Base-by-base conservation (phyloP, 2,797 vertebrate species). In the Delichon dasypus region DNA sequence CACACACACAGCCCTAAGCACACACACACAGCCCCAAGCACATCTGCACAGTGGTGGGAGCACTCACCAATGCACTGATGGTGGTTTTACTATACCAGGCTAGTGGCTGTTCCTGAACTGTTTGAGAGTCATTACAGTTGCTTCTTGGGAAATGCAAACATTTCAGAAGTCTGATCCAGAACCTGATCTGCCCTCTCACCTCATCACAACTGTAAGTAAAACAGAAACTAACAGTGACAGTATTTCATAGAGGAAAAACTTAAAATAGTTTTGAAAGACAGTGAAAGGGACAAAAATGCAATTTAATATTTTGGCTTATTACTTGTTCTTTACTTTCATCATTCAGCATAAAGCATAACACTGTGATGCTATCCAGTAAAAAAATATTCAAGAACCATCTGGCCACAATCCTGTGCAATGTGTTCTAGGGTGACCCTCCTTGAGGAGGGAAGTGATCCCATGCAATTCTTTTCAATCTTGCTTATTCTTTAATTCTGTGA, bases 71-170 rank as follows among this genome's bases (percentile, higher is more conserved):
- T 45, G 67, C 78, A 30, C 17, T 3, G 0, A 20, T 2, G 0
- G 13, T 3, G 1, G 12, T 9, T 15, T 50, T 20, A 70, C 17
- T 1, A 0, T 15, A 32, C 20, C 6, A 4, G 16, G 17, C n/a
- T 40, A 7, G 27, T 29, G 38, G 17, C 23, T 70, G 26, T 79
- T 62, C 40, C 38, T 42, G 2, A 36, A 16, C 26, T 7, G 0
- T 60, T 83, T 44, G 18, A 72, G 15, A 73, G 55, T 36, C 2
- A 3, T 6, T 50, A 12, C 36, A 64, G 42, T 10, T 17, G 12
- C 5, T 73, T 58, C 54, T 29, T 40, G n/a, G 36, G 2, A 71
- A 55, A 70, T 36, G n/a, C 16, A 55, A 60, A 55, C 47, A 55
- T 36, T 55, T 62, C 64, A 3, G 7, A 44, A 45, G 42, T 62